phyloP scores from a whole-genome alignment of 2,113 vertebrate genomes.

The Leucoraja erinaceus region DNA sequence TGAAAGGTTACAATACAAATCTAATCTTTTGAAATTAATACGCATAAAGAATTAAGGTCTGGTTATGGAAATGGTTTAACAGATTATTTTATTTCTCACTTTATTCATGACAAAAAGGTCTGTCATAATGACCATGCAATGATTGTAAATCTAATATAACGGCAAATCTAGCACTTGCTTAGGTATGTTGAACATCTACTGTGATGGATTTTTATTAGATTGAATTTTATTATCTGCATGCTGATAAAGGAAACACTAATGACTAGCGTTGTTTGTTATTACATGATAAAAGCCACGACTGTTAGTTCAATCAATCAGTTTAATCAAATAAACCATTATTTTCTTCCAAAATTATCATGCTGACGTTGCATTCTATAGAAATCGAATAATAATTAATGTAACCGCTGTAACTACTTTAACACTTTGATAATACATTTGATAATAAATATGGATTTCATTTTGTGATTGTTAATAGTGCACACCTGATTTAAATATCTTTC shows the following conservation, averaged over 20 bases:
- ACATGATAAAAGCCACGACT: conserved; percentile 58
- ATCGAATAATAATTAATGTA: conserved; percentile 51
- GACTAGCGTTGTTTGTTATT: conserved; percentile 59
- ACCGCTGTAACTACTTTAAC: conserved; percentile 33
- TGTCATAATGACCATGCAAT: conserved; percentile 62
- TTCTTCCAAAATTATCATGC: conserved; percentile 53
- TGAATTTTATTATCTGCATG: conserved; percentile 70
- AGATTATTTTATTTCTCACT: conserved; percentile 57
- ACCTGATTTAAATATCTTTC: background rate
- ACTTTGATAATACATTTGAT: background rate
- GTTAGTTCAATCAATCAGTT: conserved; percentile 63
- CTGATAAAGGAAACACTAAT: conserved; percentile 70
- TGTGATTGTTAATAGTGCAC: conserved; percentile 3
- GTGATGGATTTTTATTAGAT: conserved; percentile 73
- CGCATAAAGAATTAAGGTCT: conserved; percentile 39
- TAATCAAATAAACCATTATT: conserved; percentile 67
- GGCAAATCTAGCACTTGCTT: conserved; percentile 53
- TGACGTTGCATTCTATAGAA: conserved; percentile 48
- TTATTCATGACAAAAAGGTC: conserved; percentile 58
- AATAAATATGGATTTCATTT: background rate
- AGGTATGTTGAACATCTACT: conserved; percentile 48
- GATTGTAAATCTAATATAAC: conserved; percentile 62
- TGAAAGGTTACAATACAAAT: background rate
- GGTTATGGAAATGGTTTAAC: conserved; percentile 61
- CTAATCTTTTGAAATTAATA: background rate